phyloP scores from a whole-genome alignment of 92 coral and sea anemone species.

The Paragorgia papillata region DNA sequence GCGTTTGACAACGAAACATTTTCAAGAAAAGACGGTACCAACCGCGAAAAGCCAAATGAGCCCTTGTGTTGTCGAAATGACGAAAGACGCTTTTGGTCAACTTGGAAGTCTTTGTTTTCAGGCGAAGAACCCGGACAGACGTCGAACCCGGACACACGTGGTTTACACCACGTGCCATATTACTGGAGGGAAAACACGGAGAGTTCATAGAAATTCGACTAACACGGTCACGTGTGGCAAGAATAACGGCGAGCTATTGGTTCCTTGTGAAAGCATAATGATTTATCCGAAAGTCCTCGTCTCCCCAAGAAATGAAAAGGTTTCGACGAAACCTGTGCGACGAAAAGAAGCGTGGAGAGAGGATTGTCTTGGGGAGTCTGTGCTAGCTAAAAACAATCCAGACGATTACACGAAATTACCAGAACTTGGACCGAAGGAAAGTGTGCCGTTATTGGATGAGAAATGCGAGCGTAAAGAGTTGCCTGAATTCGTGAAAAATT shows the following conservation, averaged over 20 bases:
- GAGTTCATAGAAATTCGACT: background rate
- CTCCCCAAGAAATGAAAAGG: background rate
- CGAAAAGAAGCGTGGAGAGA: constrained; percentile 32
- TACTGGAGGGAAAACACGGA: constrained; percentile 14
- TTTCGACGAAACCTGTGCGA: background rate
- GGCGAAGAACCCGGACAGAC: background rate
- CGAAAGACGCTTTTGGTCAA: background rate
- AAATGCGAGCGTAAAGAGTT: background rate
- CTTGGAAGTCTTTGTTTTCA: constrained; percentile 38
- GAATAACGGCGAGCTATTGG: constrained; percentile 1
- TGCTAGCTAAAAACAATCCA: background rate
- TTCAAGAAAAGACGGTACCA: no score
- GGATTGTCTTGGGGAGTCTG: background rate
- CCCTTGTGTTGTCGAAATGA: constrained; percentile 18
- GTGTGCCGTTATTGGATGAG: background rate
- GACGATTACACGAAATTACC: constrained; percentile 25
- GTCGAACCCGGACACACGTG: background rate
- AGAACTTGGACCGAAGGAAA: background rate
- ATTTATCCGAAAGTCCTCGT: constrained; percentile 30
- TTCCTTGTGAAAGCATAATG: constrained; percentile 39
- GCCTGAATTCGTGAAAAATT: background rate
- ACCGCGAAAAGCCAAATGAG: background rate
- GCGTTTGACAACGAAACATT: background rate
- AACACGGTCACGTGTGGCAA: background rate
- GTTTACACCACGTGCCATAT: background rate